phyloP scores from a whole-genome alignment of 2,888 invertebrate genomes.

The Empis livida region DNA sequence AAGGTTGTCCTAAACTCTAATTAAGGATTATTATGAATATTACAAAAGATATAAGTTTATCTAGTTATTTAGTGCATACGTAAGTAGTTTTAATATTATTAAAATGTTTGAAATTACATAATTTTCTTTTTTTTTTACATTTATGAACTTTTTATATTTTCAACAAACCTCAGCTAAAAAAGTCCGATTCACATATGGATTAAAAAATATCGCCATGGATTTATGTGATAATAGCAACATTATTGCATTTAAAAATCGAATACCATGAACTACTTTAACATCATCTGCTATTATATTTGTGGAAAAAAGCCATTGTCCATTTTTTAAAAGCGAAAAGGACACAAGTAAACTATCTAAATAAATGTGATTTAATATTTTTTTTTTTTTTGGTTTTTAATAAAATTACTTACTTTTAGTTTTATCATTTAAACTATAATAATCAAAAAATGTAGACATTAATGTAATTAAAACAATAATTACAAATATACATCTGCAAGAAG shows the following conservation, averaged over 20 bases:
- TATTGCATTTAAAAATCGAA: constrained; percentile 49
- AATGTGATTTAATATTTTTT: not conserved
- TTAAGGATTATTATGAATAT: not conserved
- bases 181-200: constrained; percentile 52
- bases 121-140: too few species aligned
- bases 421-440: constrained; percentile 19
- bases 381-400: not conserved
- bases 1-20: constrained; percentile 46
- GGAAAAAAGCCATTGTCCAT: constrained; percentile 41
- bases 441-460: constrained; percentile 29
- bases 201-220: constrained; percentile 56
- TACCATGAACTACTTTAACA: constrained; percentile 50
- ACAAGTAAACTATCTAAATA: constrained; percentile 40
- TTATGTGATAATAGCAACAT: constrained; percentile 53
- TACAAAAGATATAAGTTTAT: not conserved
- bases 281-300: constrained; percentile 40
- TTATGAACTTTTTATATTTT: not conserved
- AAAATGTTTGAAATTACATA: not conserved
- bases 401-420: constrained; percentile 3
- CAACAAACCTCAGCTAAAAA: constrained; percentile 47
- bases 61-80: not conserved
- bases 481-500: constrained; percentile 26
- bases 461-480: constrained; percentile 18
- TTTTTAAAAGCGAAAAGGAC: constrained; percentile 50
- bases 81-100: not conserved